Percentiles rank a stretch among this genome's conserved stretches.
phyloP scores from a whole-genome alignment of 2,888 invertebrate genomes.

The Napeogenes sylphis region DNA sequence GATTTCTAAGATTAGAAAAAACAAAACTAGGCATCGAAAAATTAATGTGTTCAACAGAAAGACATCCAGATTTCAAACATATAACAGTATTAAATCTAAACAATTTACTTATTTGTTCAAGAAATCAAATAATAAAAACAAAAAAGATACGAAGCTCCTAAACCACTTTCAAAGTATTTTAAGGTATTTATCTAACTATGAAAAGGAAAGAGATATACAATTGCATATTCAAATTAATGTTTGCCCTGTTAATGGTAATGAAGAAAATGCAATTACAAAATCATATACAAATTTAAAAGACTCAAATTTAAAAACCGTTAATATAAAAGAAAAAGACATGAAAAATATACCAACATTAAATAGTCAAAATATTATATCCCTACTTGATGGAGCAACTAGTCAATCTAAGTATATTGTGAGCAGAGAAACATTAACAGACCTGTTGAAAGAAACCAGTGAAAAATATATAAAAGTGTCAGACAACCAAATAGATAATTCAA shows the following conservation, averaged over 20 bases:
- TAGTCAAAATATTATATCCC: slow-evolving; percentile 46
- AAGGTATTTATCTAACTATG: slow-evolving; percentile 44
- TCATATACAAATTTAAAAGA: not conserved
- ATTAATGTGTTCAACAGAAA: slow-evolving; percentile 11
- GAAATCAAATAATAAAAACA: slow-evolving; percentile 34
- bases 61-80: slow-evolving; percentile 12
- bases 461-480: slow-evolving; percentile 30
- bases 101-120: slow-evolving; percentile 39
- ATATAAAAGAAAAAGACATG: slow-evolving; percentile 4
- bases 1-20: slow-evolving; percentile 4
- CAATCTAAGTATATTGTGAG: slow-evolving; percentile 48
- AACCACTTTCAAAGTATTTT: slow-evolving; percentile 46
- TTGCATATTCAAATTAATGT: slow-evolving; percentile 55
- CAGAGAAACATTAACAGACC: slow-evolving; percentile 34
- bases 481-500: slow-evolving; percentile 16
- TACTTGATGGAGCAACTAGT: slow-evolving; percentile 53
- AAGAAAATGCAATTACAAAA: not conserved
- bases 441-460: slow-evolving; percentile 24
- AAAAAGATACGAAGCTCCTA: slow-evolving; percentile 33
- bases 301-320: slow-evolving; percentile 1
- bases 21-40: slow-evolving; percentile 5
- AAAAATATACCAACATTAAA: slow-evolving; percentile 3
- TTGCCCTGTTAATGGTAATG: slow-evolving; percentile 32
- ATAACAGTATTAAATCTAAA: slow-evolving; percentile 36
- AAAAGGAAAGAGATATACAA: slow-evolving; percentile 46